These are phyloP conservation scores for Emmelina monodactyla DNA, from an alignment of 2,888 invertebrate species.

Conservation along the genomic window DNA sequence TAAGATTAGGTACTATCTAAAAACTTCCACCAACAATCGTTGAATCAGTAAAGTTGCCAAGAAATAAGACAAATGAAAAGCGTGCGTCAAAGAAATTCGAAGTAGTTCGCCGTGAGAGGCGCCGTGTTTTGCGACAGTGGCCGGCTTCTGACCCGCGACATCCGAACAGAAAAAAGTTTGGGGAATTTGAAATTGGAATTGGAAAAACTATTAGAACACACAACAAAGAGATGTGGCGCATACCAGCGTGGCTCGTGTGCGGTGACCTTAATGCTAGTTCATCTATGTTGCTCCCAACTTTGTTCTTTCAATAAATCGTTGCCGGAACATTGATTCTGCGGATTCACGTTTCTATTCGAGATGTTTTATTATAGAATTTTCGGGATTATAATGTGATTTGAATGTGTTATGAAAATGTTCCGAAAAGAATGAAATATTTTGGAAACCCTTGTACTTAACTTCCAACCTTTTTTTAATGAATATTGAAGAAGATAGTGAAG, in stretches of 20 bases:
- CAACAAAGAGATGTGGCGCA: conserved; percentile 28
- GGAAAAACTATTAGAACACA: conserved; percentile 33
- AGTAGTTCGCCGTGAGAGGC: too few relatives aligned
- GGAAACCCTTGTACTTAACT: too few relatives aligned
- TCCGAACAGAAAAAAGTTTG: conserved; percentile 27
- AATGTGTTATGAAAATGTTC: conserved; percentile 10
- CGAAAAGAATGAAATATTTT: too few relatives aligned
- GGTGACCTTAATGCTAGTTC: conserved; percentile 24
- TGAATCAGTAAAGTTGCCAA: conserved; percentile 32
- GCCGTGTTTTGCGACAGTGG: conserved; percentile 17
- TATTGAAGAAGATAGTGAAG: too few relatives aligned
- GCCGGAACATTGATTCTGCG: conserved; percentile 2
- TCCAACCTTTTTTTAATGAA: too few relatives aligned
- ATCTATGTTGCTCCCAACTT: conserved; percentile 18
- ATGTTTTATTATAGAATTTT: neutral
- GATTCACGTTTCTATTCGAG: conserved; percentile 1
- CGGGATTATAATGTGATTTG: neutral
- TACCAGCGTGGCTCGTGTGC: conserved; percentile 23
- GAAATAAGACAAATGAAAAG: conserved; percentile 47
- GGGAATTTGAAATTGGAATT: conserved; percentile 29
- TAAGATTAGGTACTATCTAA: conserved; percentile 46
- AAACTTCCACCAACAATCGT: conserved; percentile 36
- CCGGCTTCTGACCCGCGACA: conserved; percentile 22
- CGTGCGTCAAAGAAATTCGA: conserved; percentile 13
- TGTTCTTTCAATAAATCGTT: conserved; percentile 17